phyloP scores from a whole-genome alignment of 2,888 invertebrate species.

The Diachrysia chrysitis region DNA sequence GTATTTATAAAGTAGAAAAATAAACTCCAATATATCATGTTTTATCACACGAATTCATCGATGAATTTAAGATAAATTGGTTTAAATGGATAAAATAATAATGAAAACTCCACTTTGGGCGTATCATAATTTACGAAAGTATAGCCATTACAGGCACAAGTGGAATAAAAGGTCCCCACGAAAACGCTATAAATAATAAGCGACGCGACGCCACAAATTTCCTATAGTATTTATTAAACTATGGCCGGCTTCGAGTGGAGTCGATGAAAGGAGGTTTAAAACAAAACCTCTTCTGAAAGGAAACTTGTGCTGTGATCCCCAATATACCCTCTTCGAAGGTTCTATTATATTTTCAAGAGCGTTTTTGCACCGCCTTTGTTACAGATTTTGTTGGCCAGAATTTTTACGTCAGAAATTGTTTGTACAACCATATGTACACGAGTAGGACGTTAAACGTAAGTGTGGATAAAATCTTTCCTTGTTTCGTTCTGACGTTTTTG shows the following conservation, averaged over 20 bases:
- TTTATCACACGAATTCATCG: constrained; percentile 8
- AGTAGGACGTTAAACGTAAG: neutral
- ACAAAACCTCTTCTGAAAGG: constrained; percentile 69
- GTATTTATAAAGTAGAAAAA: neutral
- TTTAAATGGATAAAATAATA: constrained; percentile 33
- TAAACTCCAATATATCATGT: neutral
- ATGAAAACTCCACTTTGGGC: constrained; percentile 32
- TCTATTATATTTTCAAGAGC: constrained; percentile 63
- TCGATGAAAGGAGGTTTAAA: constrained; percentile 66
- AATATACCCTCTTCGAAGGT: constrained; percentile 62
- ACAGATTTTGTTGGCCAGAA: constrained; percentile 28
- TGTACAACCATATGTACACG: constrained; percentile 11
- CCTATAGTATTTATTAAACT: constrained; percentile 71
- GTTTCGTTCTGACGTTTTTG: neutral
- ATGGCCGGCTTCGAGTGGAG: constrained; percentile 49
- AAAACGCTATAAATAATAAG: constrained; percentile 65
- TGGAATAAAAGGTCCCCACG: constrained; percentile 50
- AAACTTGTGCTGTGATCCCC: constrained; percentile 70
- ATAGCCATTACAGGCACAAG: constrained; percentile 42
- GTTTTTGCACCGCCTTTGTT: constrained; percentile 36
- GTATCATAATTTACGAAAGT: constrained; percentile 41
- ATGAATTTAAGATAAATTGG: constrained; percentile 32
- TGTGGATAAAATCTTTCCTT: neutral
- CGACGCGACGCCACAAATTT: constrained; percentile 57
- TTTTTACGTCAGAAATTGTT: constrained; percentile 33